Conservation (phyloP, 2,888 invertebrate species). For the Chesias legatella region DNA sequence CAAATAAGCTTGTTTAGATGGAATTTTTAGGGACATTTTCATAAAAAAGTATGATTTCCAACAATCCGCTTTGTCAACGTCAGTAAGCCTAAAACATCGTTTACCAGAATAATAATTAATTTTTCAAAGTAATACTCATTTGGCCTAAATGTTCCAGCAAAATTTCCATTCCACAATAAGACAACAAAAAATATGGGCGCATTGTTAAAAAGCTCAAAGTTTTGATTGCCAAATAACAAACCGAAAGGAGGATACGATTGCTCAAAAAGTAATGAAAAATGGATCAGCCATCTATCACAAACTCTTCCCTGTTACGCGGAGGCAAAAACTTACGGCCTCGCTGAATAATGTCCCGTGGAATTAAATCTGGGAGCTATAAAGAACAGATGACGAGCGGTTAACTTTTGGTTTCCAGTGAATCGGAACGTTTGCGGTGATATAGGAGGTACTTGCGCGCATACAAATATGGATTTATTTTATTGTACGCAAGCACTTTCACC, state of each 20-base stretch:
- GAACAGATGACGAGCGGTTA: conserved; percentile 60
- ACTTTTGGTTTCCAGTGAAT: conserved; percentile 38
- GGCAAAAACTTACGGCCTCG: conserved; percentile 59
- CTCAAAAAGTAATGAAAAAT: conserved; percentile 61
- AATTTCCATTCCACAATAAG: too few species aligned
- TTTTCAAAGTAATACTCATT: too few species aligned
- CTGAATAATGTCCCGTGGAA: conserved; percentile 75
- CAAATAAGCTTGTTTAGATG: conserved; percentile 25
- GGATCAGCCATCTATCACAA: conserved; percentile 72
- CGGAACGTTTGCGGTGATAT: conserved; percentile 18
- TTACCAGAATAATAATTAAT: too few species aligned
- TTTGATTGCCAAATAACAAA: conserved; percentile 26
- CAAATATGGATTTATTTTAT: conserved; percentile 18
- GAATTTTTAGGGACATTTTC: too few species aligned
- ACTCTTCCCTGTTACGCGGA: conserved; percentile 58
- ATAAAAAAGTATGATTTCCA: too few species aligned
- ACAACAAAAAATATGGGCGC: conserved; percentile 3
- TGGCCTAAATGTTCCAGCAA: too few species aligned
- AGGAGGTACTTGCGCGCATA: conserved; percentile 16
- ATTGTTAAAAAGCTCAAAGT: conserved; percentile 12
- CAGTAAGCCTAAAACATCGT: too few species aligned
- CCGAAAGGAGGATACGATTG: conserved; percentile 18
- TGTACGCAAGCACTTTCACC: background rate
- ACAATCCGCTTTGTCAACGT: too few species aligned
- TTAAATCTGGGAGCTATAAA: conserved; percentile 72